Evolutionary conservation across 92 coral and sea anemone genomes (phyloP).

Genomic region (Porites cylindrica): DNA sequence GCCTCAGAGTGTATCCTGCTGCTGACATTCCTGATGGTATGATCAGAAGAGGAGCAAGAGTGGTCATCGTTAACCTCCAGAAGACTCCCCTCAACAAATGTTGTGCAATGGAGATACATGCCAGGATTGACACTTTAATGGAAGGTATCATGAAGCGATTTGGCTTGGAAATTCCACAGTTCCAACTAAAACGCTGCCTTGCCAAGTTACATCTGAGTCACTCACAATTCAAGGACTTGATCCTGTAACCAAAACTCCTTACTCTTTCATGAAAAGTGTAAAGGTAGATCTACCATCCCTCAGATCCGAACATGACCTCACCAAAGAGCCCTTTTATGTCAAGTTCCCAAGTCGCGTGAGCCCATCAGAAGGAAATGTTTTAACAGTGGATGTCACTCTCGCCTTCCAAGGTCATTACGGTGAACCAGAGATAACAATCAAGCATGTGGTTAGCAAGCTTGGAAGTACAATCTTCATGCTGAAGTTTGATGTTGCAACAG

Average conservation of each 20-base stretch:
- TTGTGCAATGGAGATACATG: slow-evolving; percentile 79
- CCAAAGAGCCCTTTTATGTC: slow-evolving; percentile 41
- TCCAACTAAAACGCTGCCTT: slow-evolving; percentile 64
- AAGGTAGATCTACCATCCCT: slow-evolving; percentile 38
- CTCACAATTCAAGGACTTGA: slow-evolving; percentile 66
- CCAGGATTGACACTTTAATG: slow-evolving; percentile 73
- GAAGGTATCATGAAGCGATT: slow-evolving; percentile 61
- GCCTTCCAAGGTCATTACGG: slow-evolving; percentile 77
- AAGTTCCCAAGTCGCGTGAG: slow-evolving; percentile 37
- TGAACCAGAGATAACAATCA: slow-evolving; percentile 69
- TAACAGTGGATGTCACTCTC: slow-evolving; percentile 50
- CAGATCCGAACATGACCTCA: background rate
- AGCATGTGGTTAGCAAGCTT: slow-evolving; percentile 27
- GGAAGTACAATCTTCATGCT: slow-evolving; percentile 52
- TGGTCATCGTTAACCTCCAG: slow-evolving; percentile 82
- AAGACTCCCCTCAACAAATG: slow-evolving; percentile 75
- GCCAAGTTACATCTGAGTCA: slow-evolving; percentile 35
- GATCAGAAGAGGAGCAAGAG: slow-evolving; percentile 59
- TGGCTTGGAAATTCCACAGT: slow-evolving; percentile 66
- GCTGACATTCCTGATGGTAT: slow-evolving; percentile 77
- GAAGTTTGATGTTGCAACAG: slow-evolving; percentile 25
- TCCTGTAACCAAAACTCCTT: slow-evolving; percentile 50
- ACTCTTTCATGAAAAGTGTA: slow-evolving; percentile 61
- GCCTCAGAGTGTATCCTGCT: slow-evolving; percentile 84
- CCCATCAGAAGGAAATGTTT: slow-evolving; percentile 34